phyloP scores from a whole-genome alignment of 2,113 vertebrate species.

The Clarias macrocephalus region DNA sequence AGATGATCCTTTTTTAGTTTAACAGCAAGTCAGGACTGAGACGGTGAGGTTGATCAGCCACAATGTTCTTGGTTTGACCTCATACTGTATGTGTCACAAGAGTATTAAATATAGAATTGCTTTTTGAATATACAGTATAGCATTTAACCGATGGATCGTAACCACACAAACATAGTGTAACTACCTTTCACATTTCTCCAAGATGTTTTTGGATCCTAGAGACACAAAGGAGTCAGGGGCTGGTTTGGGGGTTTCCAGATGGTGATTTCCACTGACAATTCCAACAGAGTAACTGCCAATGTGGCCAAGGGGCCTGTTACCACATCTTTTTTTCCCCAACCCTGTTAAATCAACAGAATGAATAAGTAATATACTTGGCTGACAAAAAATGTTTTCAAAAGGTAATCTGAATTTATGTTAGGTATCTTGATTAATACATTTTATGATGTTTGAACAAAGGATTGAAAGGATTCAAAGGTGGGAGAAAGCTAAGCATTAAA shows the following conservation, averaged over 20 bases:
- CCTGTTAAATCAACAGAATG: constrained; percentile 16
- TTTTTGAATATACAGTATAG: background rate
- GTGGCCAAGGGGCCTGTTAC: constrained; percentile 17
- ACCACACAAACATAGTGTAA: background rate
- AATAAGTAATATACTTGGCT: constrained; percentile 32
- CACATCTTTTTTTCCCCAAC: constrained; percentile 1
- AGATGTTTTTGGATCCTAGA: background rate
- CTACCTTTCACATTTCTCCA: background rate
- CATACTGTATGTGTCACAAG: background rate
- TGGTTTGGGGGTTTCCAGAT: constrained; percentile 30
- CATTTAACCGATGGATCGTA: background rate
- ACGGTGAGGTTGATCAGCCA: background rate
- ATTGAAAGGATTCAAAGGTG: background rate
- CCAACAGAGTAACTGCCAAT: constrained; percentile 19
- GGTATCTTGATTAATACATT: constrained; percentile 18
- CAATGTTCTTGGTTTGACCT: background rate
- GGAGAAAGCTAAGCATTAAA: background rate
- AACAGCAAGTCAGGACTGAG: background rate
- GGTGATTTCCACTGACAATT: constrained; percentile 31
- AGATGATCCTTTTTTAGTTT: background rate
- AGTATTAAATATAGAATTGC: background rate
- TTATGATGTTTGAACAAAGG: constrained; percentile 4
- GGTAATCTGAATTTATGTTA: constrained; percentile 27
- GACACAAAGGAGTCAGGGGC: background rate
- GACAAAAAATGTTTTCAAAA: constrained; percentile 2